Evolutionary conservation across 2,797 vertebrate genomes (phyloP), one percentile per base, ranked within the genome.

Genomic region (Remorina albescens): DNA sequence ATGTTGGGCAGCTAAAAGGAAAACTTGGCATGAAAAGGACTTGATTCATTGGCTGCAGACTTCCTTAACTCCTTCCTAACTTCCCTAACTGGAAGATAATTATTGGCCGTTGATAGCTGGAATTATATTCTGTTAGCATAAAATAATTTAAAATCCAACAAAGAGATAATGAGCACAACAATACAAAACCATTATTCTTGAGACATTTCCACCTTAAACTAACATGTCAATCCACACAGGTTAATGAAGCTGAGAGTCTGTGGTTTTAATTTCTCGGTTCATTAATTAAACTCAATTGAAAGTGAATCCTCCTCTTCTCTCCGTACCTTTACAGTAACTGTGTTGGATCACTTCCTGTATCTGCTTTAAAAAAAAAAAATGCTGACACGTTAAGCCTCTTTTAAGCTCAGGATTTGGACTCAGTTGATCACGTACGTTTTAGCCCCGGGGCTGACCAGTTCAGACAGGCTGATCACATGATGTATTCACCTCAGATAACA

Each of bases 371-470:
- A 80, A 88, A 50, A 39, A 12, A 85, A 80, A 88, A 88, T 90
- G 89, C 90, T 86, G 86, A 91, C 69, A 66, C 13, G 81, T 76
- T 63, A 26, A 78, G 71, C 78, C 84, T 81, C 72, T 90, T 80
- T 80, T 87, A 70, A 47, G 63, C 74, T 79, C 62, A 76, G 79
- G 61, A 68, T 86, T 72, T 80, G 68, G 74, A 69, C 76, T 81
- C 76, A 50, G 47, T 74, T 69, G 36, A 82, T 81, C 56, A 75
- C 47, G n/a, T 77, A 76, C 84, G 80, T 88, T 88, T 77, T 57
- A 71, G 46, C 12, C 12, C 2, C 8, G 1, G 25, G 36, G 73
- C 28, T 49, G 19, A 54, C 66, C 60, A 25, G 78, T 23, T 65
- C 30, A 58, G 8, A 67, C 36, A 12, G 23, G 16, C 9, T 15